Percentiles rank a stretch among this genome's conserved stretches.
These are phyloP conservation scores for Platanista minor DNA, from an alignment of 2,113 vertebrate genomes.

Conservation along the genomic window DNA sequence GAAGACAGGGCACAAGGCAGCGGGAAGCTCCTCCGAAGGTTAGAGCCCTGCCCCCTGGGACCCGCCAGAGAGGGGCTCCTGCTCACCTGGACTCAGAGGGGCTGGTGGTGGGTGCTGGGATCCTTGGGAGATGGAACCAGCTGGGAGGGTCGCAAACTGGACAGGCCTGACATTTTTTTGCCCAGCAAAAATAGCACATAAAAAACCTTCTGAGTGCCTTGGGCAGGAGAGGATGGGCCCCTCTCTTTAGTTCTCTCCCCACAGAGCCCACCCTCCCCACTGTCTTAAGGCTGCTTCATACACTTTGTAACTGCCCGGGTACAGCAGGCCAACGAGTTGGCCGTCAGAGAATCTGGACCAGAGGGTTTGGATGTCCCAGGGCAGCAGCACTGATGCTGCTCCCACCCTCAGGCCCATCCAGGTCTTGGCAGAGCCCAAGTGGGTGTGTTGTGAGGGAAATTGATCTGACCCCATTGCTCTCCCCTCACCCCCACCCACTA, in stretches of 20 bases:
- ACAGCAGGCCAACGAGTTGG: neutral
- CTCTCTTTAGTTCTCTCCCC: no score
- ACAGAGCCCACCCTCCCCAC: accelerated
- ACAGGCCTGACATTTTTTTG: neutral
- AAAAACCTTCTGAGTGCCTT: neutral
- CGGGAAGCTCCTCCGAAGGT: neutral
- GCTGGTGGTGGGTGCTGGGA: neutral
- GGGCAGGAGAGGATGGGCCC: neutral
- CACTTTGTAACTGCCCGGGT: neutral
- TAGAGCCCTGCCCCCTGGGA: accelerated
- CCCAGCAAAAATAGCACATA: neutral
- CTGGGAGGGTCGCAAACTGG: neutral
- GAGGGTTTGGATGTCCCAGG: neutral
- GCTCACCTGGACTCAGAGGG: neutral
- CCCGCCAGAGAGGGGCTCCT: neutral
- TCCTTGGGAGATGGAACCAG: neutral
- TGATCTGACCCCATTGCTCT: no score
- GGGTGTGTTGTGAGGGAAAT: no score
- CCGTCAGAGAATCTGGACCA: neutral
- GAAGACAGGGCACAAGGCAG: neutral
- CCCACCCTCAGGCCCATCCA: neutral
- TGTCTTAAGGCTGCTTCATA: neutral
- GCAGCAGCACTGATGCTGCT: neutral
- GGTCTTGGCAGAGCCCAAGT: neutral
- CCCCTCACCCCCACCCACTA: neutral